Conservation (phyloP, 2,888 invertebrate genomes). For the Andrena haemorrhoa region DNA sequence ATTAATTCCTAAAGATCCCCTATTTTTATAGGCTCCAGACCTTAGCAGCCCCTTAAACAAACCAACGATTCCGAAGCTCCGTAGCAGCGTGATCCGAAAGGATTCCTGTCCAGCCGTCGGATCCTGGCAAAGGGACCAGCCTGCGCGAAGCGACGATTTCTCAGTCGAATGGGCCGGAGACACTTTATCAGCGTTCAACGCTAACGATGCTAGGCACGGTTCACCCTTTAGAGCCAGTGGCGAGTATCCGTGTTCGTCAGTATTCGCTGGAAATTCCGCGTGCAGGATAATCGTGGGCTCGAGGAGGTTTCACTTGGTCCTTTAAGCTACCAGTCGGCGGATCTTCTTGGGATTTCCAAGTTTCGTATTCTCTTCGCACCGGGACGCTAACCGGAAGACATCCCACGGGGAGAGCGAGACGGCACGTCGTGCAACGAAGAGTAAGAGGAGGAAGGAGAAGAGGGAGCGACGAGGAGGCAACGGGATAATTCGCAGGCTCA, state of each 20-base stretch:
- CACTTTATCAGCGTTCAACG: slow-evolving; percentile 8
- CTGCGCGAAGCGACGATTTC: slow-evolving; percentile 5
- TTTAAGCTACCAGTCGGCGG: slow-evolving; percentile 33
- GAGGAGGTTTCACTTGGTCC: slow-evolving; percentile 21
- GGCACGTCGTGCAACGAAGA: not conserved
- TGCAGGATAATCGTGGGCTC: slow-evolving; percentile 48
- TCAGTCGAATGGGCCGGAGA: not conserved
- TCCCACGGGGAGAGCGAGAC: not conserved
- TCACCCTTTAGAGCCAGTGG: not conserved
- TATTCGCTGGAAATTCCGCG: slow-evolving; percentile 14
- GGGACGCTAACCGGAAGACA: not conserved
- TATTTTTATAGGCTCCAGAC: too few relatives aligned
- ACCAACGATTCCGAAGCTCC: too few relatives aligned
- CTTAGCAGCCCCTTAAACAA: too few relatives aligned
- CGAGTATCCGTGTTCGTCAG: slow-evolving; percentile 1
- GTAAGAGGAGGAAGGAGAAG: not conserved
- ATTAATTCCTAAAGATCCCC: too few relatives aligned
- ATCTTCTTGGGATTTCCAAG: slow-evolving; percentile 15
- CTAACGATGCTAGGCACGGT: slow-evolving; percentile 7
- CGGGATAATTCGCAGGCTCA: slow-evolving; percentile 80
- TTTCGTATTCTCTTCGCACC: slow-evolving; percentile 10
- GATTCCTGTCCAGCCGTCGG: not conserved
- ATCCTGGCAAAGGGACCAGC: not conserved
- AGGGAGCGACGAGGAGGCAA: slow-evolving; percentile 15
- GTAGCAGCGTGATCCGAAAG: not conserved